These are phyloP conservation scores for Aegithalos caudatus DNA, from an alignment of 2,113 vertebrate species.

Conservation along the genomic window DNA sequence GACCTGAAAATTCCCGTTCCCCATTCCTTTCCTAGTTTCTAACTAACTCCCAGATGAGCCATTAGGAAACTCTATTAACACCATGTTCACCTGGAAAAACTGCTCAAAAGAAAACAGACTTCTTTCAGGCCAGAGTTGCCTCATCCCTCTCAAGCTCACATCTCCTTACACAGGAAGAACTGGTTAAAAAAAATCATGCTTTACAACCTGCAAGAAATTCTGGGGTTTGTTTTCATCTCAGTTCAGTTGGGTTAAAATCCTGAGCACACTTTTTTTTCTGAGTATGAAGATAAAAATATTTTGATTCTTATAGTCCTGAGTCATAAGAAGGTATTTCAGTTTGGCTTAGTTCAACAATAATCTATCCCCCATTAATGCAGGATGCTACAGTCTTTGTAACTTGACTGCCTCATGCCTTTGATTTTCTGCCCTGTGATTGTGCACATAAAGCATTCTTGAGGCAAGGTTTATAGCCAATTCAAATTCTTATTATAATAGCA, in stretches of 20 bases:
- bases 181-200: background rate
- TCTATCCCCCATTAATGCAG: background rate
- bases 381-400: background rate
- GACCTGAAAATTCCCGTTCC: slow-evolving; percentile 9
- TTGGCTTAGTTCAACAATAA: background rate
- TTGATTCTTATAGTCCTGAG: background rate
- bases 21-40: background rate
- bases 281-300: background rate
- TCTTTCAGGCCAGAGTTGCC: background rate
- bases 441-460: background rate
- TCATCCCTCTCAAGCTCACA: background rate
- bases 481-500: background rate
- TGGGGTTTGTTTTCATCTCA: background rate
- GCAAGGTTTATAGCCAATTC: background rate
- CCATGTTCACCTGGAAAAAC: slow-evolving; percentile 43
- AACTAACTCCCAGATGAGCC: slow-evolving; percentile 25
- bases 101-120: slow-evolving; percentile 24
- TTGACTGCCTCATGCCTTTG: background rate
- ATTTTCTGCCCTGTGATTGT: background rate
- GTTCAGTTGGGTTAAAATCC: background rate
- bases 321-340: background rate
- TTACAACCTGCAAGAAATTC: slow-evolving; percentile 15
- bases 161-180: background rate
- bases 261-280: background rate
- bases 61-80: slow-evolving; percentile 35